Conservation (phyloP, 2,797 vertebrate genomes). For the Pterois miles region DNA sequence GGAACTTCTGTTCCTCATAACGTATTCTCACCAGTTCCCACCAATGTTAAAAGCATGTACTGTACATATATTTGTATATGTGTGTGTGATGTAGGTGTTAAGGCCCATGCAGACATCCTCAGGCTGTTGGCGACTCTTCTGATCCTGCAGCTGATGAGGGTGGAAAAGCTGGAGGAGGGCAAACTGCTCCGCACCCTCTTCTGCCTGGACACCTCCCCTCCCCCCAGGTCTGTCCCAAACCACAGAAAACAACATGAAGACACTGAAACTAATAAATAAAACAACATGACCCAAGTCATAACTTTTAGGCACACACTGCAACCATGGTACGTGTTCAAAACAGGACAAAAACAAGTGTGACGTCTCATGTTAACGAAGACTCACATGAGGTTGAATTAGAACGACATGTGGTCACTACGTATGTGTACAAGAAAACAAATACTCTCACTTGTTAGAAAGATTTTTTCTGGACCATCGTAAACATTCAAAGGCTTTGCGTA, state of each 20-base stretch:
- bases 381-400: neutral
- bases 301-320: neutral
- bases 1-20: too few species aligned
- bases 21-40: too few species aligned
- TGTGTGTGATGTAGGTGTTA: constrained; percentile 70
- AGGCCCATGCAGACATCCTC: constrained; percentile 81
- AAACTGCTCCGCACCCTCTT: constrained; percentile 82
- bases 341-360: neutral
- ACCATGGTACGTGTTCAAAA: neutral
- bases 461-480: too few species aligned
- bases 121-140: constrained; percentile 85
- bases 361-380: neutral
- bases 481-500: too few species aligned
- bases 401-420: too few species aligned
- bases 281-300: neutral
- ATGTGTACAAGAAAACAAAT: too few species aligned
- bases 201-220: constrained; percentile 66
- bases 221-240: constrained; percentile 59
- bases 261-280: neutral
- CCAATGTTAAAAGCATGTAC: neutral
- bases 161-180: constrained; percentile 68
- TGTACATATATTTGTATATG: neutral
- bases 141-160: constrained; percentile 84
- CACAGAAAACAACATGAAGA: neutral
- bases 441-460: too few species aligned